phyloP scores from a whole-genome alignment of 2,797 vertebrate species.

The Eupleurogrammus muticus region DNA sequence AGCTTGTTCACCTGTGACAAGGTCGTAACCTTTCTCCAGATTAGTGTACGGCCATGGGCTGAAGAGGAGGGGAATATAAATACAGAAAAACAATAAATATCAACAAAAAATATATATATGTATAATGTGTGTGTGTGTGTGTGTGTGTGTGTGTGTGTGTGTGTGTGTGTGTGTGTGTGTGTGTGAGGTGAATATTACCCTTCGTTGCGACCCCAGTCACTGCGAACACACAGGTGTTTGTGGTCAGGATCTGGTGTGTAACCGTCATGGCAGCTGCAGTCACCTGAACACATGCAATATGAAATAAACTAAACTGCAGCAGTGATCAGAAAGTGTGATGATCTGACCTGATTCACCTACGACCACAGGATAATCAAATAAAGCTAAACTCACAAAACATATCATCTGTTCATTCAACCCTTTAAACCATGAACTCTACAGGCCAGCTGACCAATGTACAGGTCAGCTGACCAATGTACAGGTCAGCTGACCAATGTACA shows the following conservation, averaged over 20 bases:
- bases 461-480: no score
- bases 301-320: no score
- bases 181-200: conserved; percentile 84
- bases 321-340: no score
- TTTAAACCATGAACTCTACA: no score
- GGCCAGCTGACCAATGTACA: no score
- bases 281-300: conserved; percentile 89
- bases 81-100: background rate
- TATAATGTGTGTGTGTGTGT: background rate
- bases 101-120: background rate
- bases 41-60: conserved; percentile 99
- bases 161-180: no score
- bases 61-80: background rate
- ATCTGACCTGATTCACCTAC: no score
- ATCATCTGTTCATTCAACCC: no score
- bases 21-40: conserved; percentile 95
- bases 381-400: no score
- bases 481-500: no score
- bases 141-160: no score
- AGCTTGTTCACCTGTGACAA: conserved; percentile 96
- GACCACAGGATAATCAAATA: no score
- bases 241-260: conserved; percentile 93
- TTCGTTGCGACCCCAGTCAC: conserved; percentile 97
- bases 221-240: conserved; percentile 93
- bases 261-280: conserved; percentile 98